phyloP scores from a whole-genome alignment of 2,113 vertebrate genomes.

The Lipotes vexillifer region DNA sequence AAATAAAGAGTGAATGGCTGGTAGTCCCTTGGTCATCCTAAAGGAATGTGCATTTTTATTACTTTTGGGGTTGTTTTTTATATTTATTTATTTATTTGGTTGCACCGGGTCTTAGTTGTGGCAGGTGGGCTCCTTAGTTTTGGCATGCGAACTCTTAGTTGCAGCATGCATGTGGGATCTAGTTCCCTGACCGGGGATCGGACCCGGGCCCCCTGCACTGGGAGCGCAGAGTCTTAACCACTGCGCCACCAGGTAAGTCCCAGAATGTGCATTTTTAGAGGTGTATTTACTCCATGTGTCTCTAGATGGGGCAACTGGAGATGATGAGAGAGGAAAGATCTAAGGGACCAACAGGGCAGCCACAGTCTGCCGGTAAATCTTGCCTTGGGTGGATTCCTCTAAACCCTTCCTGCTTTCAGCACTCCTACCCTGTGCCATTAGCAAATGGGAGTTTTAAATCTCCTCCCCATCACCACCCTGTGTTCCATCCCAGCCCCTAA shows the following conservation, averaged over 20 bases:
- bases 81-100: too few species aligned
- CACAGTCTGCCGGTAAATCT: background rate
- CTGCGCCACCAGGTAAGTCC: too few species aligned
- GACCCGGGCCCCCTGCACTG: too few species aligned
- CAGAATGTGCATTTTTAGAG: background rate
- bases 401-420: background rate
- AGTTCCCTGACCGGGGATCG: too few species aligned
- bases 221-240: too few species aligned
- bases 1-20: background rate
- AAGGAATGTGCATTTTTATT: background rate
- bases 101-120: too few species aligned
- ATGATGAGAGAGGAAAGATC: background rate
- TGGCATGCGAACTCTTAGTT: too few species aligned
- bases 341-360: background rate
- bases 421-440: background rate
- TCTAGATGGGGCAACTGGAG: background rate
- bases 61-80: too few species aligned
- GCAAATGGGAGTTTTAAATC: background rate
- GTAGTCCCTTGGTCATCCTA: background rate
- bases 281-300: background rate
- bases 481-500: background rate
- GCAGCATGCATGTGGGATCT: too few species aligned
- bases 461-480: background rate
- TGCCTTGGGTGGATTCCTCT: background rate
- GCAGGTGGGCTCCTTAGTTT: too few species aligned